Conservation (phyloP, 2,113 vertebrate species). For the Python bivittatus region DNA sequence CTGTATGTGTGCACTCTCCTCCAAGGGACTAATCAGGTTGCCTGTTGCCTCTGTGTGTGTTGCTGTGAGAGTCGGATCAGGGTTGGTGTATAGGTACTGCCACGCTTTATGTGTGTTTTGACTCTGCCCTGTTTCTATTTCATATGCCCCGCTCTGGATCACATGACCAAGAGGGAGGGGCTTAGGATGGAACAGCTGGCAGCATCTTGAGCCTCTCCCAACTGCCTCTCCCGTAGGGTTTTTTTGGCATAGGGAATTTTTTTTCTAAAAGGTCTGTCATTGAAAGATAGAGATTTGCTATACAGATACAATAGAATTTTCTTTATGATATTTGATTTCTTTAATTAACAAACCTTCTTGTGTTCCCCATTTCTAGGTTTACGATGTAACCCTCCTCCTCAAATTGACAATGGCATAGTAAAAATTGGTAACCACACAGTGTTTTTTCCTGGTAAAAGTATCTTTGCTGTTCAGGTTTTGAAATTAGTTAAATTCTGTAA, state of each 20-base stretch:
- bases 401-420: neutral
- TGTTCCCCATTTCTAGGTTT: neutral
- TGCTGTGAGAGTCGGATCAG: neutral
- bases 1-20: neutral
- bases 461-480: neutral
- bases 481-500: neutral
- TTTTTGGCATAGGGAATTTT: neutral
- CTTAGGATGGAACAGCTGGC: neutral
- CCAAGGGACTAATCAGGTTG: neutral
- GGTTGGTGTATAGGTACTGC: neutral
- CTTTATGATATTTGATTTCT: constrained; percentile 1
- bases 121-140: neutral
- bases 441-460: neutral
- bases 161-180: neutral
- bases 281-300: neutral
- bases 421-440: too few relatives aligned
- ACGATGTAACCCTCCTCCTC: neutral
- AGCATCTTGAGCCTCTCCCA: neutral
- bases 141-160: neutral
- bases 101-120: neutral
- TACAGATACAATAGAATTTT: neutral
- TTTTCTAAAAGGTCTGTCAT: neutral
- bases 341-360: neutral
- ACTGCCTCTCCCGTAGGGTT: neutral
- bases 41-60: neutral